phyloP scores from a whole-genome alignment of 2,888 invertebrate species.

The Matsumyia berberina region DNA sequence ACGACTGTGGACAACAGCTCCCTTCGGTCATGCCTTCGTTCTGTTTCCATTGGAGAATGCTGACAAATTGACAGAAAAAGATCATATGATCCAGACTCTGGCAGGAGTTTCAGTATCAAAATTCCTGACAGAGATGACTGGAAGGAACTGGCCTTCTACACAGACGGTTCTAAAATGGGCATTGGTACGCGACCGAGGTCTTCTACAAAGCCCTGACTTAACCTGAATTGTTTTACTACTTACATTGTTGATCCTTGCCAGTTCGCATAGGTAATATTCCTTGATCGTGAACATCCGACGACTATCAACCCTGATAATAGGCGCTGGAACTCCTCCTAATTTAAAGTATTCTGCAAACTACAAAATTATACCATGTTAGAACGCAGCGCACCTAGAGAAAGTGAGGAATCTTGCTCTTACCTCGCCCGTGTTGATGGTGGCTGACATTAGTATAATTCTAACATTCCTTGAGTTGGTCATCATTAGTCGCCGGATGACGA shows the following conservation, averaged over 20 bases:
- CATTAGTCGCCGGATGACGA: conserved; percentile 92
- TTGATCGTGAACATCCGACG: conserved; percentile 86
- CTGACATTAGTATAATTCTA: conserved; percentile 96
- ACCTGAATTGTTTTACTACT: conserved; percentile 76
- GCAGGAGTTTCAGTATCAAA: too few species aligned
- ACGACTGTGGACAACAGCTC: too few species aligned
- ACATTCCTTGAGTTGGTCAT: conserved; percentile 87
- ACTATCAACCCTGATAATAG: conserved; percentile 86
- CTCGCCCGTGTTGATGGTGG: conserved; percentile 91
- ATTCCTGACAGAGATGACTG: too few species aligned
- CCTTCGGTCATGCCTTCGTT: too few species aligned
- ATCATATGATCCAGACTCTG: too few species aligned
- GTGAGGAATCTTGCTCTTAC: conserved; percentile 63
- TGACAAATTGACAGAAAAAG: too few species aligned
- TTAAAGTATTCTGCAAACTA: conserved; percentile 82
- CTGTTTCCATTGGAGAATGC: too few species aligned
- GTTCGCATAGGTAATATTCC: conserved; percentile 87
- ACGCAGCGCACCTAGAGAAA: background rate
- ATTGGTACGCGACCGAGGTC: too few species aligned
- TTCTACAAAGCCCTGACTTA: too few species aligned
- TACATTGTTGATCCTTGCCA: conserved; percentile 85
- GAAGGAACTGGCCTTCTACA: too few species aligned
- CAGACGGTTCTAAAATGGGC: too few species aligned
- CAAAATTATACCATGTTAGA: conserved; percentile 36
- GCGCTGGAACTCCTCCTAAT: conserved; percentile 84